Conservation (phyloP, 2,797 vertebrate species). For the Neosalanx taihuensis region DNA sequence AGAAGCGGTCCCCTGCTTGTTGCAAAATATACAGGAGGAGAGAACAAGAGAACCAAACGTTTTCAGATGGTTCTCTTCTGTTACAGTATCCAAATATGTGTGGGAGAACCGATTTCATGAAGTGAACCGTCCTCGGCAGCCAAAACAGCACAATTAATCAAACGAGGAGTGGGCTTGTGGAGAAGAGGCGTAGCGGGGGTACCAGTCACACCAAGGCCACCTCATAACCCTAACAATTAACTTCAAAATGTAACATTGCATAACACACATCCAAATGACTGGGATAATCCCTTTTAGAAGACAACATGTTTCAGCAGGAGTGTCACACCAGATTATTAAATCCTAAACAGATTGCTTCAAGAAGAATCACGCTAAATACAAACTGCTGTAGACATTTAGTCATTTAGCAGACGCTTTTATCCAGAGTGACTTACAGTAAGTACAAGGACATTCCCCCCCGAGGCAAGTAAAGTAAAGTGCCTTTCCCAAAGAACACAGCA, state of each 20-base stretch:
- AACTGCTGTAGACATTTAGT: not conserved
- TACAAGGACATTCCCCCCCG: no score
- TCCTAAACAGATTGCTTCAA: not conserved
- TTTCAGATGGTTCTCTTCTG: conserved; percentile 79
- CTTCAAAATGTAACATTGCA: not conserved
- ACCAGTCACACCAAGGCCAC: not conserved
- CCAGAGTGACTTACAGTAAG: no score
- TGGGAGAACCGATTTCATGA: conserved; percentile 70
- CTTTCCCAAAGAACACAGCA: no score
- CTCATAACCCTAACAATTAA: not conserved
- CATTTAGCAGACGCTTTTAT: no score
- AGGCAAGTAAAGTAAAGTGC: no score
- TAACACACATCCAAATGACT: not conserved
- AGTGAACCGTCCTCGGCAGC: conserved; percentile 34
- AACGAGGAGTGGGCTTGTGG: not conserved
- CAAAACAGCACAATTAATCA: conserved; percentile 31
- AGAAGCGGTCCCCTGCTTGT: conserved; percentile 75
- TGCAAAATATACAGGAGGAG: conserved; percentile 66
- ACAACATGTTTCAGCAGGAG: no score
- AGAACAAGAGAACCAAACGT: conserved; percentile 64
- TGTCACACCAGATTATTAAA: not conserved
- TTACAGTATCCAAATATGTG: conserved; percentile 68
- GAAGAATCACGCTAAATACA: not conserved
- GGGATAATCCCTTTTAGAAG: not conserved
- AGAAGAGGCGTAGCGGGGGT: not conserved